A percentile compares a stretch with the other conserved stretches of the same genome.
Evolutionary conservation across 2,113 vertebrate species (phyloP).

Genomic region (Trinectes maculatus): DNA sequence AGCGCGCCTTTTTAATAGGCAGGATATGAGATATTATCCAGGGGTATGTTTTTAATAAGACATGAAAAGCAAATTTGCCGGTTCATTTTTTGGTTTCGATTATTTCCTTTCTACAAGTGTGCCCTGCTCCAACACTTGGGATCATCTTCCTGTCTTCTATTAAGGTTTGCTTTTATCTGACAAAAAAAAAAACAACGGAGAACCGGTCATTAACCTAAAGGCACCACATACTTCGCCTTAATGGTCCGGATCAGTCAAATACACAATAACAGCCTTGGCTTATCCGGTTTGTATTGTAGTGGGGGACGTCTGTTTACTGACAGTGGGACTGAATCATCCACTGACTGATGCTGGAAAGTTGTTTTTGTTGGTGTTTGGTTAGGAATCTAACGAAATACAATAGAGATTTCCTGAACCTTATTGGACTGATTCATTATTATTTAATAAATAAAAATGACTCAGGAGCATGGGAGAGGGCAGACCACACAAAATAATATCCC

Average conservation of each 20-base stretch:
- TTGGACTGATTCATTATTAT: constrained; percentile 49
- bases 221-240: constrained; percentile 15
- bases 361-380: constrained; percentile 18
- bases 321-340: constrained; percentile 13
- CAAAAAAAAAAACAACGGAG: not conserved
- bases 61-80: constrained; percentile 44
- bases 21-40: constrained; percentile 69
- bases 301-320: constrained; percentile 26
- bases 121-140: not conserved
- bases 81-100: constrained; percentile 13
- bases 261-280: constrained; percentile 12
- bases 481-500: constrained; percentile 53
- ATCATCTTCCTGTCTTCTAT: constrained; percentile 12
- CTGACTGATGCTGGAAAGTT: no score
- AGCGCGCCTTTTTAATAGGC: constrained; percentile 56
- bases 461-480: constrained; percentile 24
- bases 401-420: not conserved
- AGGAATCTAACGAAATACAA: not conserved
- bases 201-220: not conserved
- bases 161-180: constrained; percentile 16
- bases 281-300: constrained; percentile 1
- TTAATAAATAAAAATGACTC: constrained; percentile 27
- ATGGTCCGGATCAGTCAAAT: constrained; percentile 1
- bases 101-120: constrained; percentile 35
- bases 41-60: constrained; percentile 72